Base-by-base conservation (phyloP, 2,797 vertebrate genomes). In the Neomorphus geoffroyi region DNA sequence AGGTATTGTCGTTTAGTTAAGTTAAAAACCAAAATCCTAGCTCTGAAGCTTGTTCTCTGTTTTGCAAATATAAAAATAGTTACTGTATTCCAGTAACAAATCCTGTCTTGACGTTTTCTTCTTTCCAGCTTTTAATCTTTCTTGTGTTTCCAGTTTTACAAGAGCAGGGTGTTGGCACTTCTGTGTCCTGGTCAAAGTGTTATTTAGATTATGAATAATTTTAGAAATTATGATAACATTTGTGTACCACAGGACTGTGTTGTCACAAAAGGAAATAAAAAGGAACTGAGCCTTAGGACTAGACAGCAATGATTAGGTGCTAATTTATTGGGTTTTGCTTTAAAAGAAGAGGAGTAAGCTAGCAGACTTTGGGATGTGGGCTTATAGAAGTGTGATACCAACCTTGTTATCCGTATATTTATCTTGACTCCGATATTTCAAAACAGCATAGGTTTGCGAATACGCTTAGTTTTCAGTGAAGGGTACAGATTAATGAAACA, bases 71-170 rank as follows among this genome's bases (percentile, higher is more conserved):
- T 28, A 72, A 35, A 94, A 86, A 9, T 28, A 73, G 46, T 93
- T 92, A 13, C 14, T 43, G 13, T 78, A 41, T 33, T 91, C 45
- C 41, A 81, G 64, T 82, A 84, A 27, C 33, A 92, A 58, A 88
- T 75, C 22, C 32, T 26, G 32, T 53, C 74, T 41, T 81, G 51
- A 53, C 60, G 13, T 74, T 91, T 90, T 84, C 58, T 71, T 26
- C 50, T 78, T 80, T 58, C 33, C 79, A 64, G 39, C 32, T 79
- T 69, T 58, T 82, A 86, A 41, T 79, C 18, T 62, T 61, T n/a
- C 71, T 71, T 41, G 73, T 48, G 24, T 88, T 95, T 92, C 85
- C 77, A 81, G 85, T 88, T 95, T 64, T 90, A 58, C 82, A 85
- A 88, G 87, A 81, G n/a, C 37, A 79, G 75, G 27, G 48, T 54